Percentiles rank a stretch among this genome's conserved stretches.
These are phyloP conservation scores for Apocrypta bakeri DNA, from an alignment of 1,140 invertebrate genomes.

Conservation along the genomic window DNA sequence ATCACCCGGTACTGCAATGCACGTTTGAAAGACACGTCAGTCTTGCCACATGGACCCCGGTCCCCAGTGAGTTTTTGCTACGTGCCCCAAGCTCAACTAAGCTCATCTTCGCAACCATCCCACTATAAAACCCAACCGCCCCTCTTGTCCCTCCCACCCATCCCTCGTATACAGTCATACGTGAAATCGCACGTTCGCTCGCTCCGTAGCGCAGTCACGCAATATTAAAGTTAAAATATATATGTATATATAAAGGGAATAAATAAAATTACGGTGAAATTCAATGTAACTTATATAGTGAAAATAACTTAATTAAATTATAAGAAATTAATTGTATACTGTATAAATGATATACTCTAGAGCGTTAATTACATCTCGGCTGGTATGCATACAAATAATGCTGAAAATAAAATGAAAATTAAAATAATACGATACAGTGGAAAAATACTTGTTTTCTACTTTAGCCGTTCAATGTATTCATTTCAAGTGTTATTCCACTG, in stretches of 20 bases:
- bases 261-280: too few species aligned
- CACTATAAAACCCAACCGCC: background rate
- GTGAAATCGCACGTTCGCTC: constrained; percentile 18
- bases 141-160: background rate
- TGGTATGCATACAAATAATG: background rate
- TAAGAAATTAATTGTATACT: background rate
- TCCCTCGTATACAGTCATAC: background rate
- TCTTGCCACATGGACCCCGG: constrained; percentile 42
- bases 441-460: background rate
- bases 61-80: constrained; percentile 4
- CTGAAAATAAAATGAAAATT: background rate
- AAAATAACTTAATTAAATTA: background rate
- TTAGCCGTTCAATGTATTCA: background rate
- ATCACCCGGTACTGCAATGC: constrained; percentile 93
- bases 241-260: constrained; percentile 8
- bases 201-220: constrained; percentile 2
- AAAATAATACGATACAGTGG: background rate
- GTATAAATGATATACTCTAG: background rate
- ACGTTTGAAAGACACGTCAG: constrained; percentile 55
- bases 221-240: background rate
- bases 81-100: constrained; percentile 46
- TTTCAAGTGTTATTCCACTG: background rate
- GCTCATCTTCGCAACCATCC: constrained; percentile 33
- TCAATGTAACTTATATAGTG: background rate
- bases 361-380: background rate